phyloP scores from a whole-genome alignment of 1,140 invertebrate species.

The Ceratina australensis region DNA sequence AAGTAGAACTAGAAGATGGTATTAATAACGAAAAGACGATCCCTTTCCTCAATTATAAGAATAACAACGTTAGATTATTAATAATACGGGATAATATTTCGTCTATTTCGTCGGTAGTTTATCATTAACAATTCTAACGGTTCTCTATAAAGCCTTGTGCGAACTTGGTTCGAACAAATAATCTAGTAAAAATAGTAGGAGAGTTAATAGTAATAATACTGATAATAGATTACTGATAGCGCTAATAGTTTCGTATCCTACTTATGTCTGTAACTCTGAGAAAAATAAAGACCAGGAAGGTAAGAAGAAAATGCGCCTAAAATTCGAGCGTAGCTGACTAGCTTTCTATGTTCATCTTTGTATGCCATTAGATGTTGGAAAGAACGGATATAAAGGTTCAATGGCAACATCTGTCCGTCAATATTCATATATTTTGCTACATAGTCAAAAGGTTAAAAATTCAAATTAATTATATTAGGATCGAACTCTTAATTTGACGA shows the following conservation, averaged over 20 bases:
- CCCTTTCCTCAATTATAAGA: background rate
- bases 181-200: slow-evolving; percentile 43
- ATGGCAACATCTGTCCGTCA: slow-evolving; percentile 29
- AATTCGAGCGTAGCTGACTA: slow-evolving; percentile 70
- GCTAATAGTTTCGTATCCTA: slow-evolving; percentile 62
- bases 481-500: no score
- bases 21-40: slow-evolving; percentile 6
- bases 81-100: background rate
- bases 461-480: background rate
- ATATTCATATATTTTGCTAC: slow-evolving; percentile 2
- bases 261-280: slow-evolving; percentile 49
- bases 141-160: slow-evolving; percentile 23
- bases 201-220: slow-evolving; percentile 59
- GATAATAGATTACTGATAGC: slow-evolving; percentile 57
- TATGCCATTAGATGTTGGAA: slow-evolving; percentile 57
- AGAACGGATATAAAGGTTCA: slow-evolving; percentile 34
- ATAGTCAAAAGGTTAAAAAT: no score
- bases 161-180: slow-evolving; percentile 19
- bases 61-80: slow-evolving; percentile 15
- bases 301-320: slow-evolving; percentile 62
- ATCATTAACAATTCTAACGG: slow-evolving; percentile 33
- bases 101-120: background rate
- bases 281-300: slow-evolving; percentile 43
- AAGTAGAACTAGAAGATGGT: slow-evolving; percentile 3
- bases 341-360: slow-evolving; percentile 64